A percentile compares a stretch with the other conserved stretches of the same genome.
Conservation (phyloP, 2,113 vertebrate species). For the Ameiurus melas region DNA sequence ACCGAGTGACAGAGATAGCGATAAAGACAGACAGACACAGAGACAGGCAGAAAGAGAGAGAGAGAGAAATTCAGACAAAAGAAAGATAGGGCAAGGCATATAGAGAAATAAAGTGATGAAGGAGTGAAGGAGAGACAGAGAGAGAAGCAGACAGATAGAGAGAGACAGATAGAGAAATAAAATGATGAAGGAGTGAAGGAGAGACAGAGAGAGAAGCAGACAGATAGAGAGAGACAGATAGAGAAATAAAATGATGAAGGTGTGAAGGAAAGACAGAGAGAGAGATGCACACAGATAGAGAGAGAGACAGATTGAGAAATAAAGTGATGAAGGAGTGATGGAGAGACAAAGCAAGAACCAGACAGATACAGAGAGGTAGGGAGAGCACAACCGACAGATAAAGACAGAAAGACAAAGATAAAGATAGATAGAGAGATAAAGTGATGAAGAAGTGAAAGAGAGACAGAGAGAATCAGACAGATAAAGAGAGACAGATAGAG, state of each 20-base stretch:
- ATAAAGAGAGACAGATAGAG: background rate
- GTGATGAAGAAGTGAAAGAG: too few relatives aligned
- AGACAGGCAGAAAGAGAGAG: background rate
- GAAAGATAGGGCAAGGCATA: background rate
- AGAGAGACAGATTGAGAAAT: slow-evolving; percentile 34
- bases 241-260: background rate
- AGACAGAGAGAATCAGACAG: too few relatives aligned
- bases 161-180: background rate
- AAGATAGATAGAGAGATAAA: too few relatives aligned
- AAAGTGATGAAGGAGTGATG: too few relatives aligned
- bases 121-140: background rate
- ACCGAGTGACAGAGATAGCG: slow-evolving; percentile 21
- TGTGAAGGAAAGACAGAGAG: background rate
- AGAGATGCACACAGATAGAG: background rate
- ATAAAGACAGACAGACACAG: background rate
- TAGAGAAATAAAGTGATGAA: background rate
- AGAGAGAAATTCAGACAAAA: background rate
- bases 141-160: background rate
- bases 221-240: background rate
- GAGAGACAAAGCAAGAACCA: background rate
- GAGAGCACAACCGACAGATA: too few relatives aligned
- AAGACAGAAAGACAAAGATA: background rate
- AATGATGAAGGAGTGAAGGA: too few relatives aligned
- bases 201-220: background rate
- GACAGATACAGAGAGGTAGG: background rate